phyloP scores from a whole-genome alignment of 2,888 invertebrate species.

The Pammene fasciana region DNA sequence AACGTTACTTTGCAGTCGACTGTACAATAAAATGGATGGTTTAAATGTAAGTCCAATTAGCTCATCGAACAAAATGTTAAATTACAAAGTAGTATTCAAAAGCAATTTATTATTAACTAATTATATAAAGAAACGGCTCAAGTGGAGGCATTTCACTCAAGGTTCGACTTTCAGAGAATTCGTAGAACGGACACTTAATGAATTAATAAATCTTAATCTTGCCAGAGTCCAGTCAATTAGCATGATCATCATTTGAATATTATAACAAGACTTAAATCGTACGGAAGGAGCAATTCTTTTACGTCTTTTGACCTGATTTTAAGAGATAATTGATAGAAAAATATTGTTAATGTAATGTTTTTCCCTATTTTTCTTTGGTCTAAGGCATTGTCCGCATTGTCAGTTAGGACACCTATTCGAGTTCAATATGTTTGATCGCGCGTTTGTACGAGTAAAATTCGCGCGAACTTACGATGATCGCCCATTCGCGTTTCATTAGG shows the following conservation, averaged over 20 bases:
- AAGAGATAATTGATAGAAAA: background rate
- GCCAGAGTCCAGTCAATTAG: conserved; percentile 22
- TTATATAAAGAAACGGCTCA: conserved; percentile 9
- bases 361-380: background rate
- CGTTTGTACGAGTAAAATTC: too few relatives aligned
- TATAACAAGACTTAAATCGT: conserved; percentile 9
- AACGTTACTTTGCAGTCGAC: too few relatives aligned
- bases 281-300: conserved; percentile 4
- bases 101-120: background rate
- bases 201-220: conserved; percentile 19
- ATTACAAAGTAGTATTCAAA: background rate
- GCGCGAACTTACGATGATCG: too few relatives aligned
- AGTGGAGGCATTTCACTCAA: background rate
- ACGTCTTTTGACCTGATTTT: conserved; percentile 12
- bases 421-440: too few relatives aligned
- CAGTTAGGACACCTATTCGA: too few relatives aligned
- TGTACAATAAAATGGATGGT: too few relatives aligned
- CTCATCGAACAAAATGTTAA: background rate
- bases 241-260: conserved; percentile 21
- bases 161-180: conserved; percentile 9
- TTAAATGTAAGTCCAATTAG: too few relatives aligned
- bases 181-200: conserved; percentile 6
- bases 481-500: too few relatives aligned
- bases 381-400: too few relatives aligned
- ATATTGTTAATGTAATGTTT: background rate